A percentile compares a stretch with the other conserved stretches of the same genome.
These are phyloP conservation scores for Drosophila mayri DNA, from an alignment of 1,140 invertebrate species.

Conservation along the genomic window DNA sequence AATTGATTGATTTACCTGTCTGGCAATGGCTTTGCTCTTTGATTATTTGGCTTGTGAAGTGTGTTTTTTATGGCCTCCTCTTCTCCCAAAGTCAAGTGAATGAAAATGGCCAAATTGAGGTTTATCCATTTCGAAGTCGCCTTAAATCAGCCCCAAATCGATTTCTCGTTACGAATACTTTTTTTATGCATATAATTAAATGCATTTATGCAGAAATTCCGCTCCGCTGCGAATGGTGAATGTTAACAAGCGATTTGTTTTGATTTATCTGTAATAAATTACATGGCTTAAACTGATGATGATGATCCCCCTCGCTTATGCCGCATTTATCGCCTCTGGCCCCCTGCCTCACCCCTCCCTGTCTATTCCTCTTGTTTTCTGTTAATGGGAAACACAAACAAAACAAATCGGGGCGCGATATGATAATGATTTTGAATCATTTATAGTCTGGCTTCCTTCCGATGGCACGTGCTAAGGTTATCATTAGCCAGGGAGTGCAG, in stretches of 20 bases:
- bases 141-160: slow-evolving; percentile 9
- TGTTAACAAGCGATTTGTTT: slow-evolving; percentile 62
- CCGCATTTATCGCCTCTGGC: slow-evolving; percentile 7
- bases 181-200: slow-evolving; percentile 59
- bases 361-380: slow-evolving; percentile 10
- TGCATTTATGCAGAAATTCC: slow-evolving; percentile 73
- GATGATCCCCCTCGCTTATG: background rate
- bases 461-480: slow-evolving; percentile 54
- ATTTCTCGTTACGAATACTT: slow-evolving; percentile 9
- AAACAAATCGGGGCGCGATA: slow-evolving; percentile 48
- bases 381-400: slow-evolving; percentile 47
- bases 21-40: slow-evolving; percentile 21
- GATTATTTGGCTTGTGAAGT: slow-evolving; percentile 42
- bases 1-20: slow-evolving; percentile 51
- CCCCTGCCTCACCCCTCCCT: background rate
- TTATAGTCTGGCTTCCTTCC: slow-evolving; percentile 48
- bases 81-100: background rate
- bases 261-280: slow-evolving; percentile 67
- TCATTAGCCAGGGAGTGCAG: slow-evolving; percentile 12
- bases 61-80: slow-evolving; percentile 36
- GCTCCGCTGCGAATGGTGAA: slow-evolving; percentile 42
- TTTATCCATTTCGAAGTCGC: slow-evolving; percentile 25
- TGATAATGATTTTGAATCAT: slow-evolving; percentile 69
- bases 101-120: slow-evolving; percentile 12
- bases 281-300: slow-evolving; percentile 41